These are phyloP conservation scores for Coenonympha glycerion DNA, from an alignment of 2,888 invertebrate genomes.

Conservation along the genomic window DNA sequence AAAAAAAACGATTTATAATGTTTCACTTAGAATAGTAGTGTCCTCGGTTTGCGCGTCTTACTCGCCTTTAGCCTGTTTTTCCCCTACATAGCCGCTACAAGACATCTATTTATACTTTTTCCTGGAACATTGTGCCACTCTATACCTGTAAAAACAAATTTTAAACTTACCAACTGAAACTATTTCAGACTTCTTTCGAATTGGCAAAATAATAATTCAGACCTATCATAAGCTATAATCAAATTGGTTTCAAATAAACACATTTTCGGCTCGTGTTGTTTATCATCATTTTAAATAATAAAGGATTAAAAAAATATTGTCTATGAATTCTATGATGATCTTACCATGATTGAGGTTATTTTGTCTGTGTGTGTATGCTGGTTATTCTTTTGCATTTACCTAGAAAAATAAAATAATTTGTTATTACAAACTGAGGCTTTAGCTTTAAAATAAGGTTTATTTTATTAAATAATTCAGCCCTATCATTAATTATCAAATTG, in stretches of 20 bases:
- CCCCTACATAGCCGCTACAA: too few relatives aligned
- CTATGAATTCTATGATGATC: background rate
- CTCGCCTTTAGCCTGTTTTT: too few relatives aligned
- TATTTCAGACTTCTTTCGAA: too few relatives aligned
- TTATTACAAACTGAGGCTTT: too few relatives aligned
- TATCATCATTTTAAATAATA: slow-evolving; percentile 53
- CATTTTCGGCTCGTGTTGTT: slow-evolving; percentile 63
- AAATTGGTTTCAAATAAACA: slow-evolving; percentile 49
- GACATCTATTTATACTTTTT: too few relatives aligned
- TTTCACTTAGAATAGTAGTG: too few relatives aligned
- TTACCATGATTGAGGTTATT: background rate
- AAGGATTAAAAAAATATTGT: background rate
- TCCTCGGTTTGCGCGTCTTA: too few relatives aligned
- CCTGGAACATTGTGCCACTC: too few relatives aligned
- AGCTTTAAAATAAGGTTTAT: background rate
- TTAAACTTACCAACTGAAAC: too few relatives aligned
- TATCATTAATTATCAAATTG: slow-evolving; percentile 65
- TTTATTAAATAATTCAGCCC: slow-evolving; percentile 47
- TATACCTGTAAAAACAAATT: too few relatives aligned
- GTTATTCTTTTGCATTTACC: too few relatives aligned
- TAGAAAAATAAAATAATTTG: slow-evolving; percentile 5
- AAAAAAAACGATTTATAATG: too few relatives aligned
- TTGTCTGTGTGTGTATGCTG: background rate
- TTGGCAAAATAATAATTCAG: slow-evolving; percentile 36
- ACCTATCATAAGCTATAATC: slow-evolving; percentile 27